Percentiles rank a stretch among this genome's conserved stretches.
phyloP scores from a whole-genome alignment of 2,113 vertebrate species.

The Pedetes capensis region DNA sequence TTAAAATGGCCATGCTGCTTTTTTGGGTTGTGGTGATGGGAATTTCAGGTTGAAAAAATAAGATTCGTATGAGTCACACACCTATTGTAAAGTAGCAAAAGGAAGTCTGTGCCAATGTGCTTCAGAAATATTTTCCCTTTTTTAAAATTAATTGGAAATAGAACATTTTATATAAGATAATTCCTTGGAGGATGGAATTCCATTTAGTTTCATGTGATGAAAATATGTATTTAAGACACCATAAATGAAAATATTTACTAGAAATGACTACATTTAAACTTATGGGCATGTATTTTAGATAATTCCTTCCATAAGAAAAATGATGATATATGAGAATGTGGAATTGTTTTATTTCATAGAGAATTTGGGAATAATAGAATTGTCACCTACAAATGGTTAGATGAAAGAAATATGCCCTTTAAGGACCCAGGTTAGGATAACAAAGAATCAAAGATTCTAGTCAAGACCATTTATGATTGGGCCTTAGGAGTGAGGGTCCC shows the following conservation, averaged over 20 bases:
- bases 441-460: slow-evolving; percentile 33
- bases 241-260: slow-evolving; percentile 72
- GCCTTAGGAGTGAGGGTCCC: not conserved
- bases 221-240: slow-evolving; percentile 69
- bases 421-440: slow-evolving; percentile 17
- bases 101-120: not conserved
- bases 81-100: not conserved
- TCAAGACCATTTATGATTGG: not conserved
- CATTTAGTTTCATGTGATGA: slow-evolving; percentile 66
- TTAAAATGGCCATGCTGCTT: not conserved
- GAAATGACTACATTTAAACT: slow-evolving; percentile 50
- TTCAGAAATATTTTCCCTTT: slow-evolving; percentile 39
- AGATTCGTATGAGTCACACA: not conserved
- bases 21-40: not conserved
- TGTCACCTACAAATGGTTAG: slow-evolving; percentile 15
- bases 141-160: not conserved
- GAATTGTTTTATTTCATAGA: slow-evolving; percentile 74
- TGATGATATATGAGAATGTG: not conserved
- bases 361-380: slow-evolving; percentile 73
- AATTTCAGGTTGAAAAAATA: not conserved
- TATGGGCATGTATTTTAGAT: slow-evolving; percentile 39
- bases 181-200: slow-evolving; percentile 38
- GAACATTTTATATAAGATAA: slow-evolving; percentile 20
- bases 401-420: not conserved
- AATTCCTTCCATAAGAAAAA: slow-evolving; percentile 58